These are phyloP conservation scores for Papilio polytes DNA, from an alignment of 1,140 invertebrate species.

Conservation along the genomic window DNA sequence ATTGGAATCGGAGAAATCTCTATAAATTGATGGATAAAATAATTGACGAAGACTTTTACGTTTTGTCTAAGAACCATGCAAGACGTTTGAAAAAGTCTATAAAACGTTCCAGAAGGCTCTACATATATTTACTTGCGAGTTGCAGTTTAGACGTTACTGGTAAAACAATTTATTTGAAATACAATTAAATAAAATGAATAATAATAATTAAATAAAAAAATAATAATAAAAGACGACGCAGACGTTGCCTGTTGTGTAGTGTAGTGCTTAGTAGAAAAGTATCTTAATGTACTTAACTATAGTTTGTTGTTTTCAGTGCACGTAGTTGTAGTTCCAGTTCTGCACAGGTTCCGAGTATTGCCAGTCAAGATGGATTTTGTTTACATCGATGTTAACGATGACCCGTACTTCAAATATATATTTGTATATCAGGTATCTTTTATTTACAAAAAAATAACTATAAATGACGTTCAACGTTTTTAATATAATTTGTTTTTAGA, in stretches of 20 bases:
- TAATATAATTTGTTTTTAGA: not conserved
- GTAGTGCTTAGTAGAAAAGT: not conserved
- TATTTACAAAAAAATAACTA: not conserved
- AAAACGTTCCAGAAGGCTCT: not conserved
- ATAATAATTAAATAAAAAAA: no score
- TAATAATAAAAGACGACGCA: no score
- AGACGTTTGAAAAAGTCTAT: not conserved
- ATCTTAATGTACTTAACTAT: not conserved
- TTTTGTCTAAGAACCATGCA: not conserved
- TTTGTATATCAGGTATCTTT: conserved; percentile 23
- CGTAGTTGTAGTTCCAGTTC: not conserved
- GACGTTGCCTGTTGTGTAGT: no score
- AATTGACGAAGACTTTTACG: not conserved
- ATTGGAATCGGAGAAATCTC: not conserved
- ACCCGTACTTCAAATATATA: conserved; percentile 24
- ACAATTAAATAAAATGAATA: no score
- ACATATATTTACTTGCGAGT: not conserved
- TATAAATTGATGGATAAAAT: conserved; percentile 2
- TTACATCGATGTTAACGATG: conserved; percentile 21
- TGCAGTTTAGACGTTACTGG: not conserved
- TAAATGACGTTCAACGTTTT: not conserved
- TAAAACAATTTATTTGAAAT: no score
- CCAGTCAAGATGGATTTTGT: conserved; percentile 17
- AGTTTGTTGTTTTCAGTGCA: conserved; percentile 5
- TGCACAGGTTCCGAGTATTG: conserved; percentile 11